Evolutionary conservation across 2,113 vertebrate genomes (phyloP), one percentile per base, ranked within the genome.

Genomic region (Odocoileus hemionus): DNA sequence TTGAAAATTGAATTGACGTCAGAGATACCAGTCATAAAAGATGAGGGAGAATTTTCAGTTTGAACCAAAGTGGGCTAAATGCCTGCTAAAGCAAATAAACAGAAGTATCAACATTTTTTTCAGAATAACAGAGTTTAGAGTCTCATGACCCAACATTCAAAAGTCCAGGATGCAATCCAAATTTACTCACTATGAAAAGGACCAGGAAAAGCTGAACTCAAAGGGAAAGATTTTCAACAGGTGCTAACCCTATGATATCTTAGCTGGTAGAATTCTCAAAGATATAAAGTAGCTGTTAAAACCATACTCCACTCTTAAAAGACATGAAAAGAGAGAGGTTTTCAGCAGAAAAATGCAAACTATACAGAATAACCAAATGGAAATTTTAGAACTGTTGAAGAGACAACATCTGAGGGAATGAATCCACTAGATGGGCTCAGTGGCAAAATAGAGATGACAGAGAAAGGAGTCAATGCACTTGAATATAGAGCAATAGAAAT

Each of bases 331-430:
- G 26, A 54, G 14, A 39, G 25, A 88, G 54, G 15, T 93, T 85
- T 88, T 95, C 30, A 55, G 39, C 87, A 95, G 28, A 90, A 78
- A 95, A 96, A 74, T 45, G 83, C 61, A 91, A 94, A 74, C 14
- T 28, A 33, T 50, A 2, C 36, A 79, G 55, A 82, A 74, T 61
- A 96, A 87, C 28, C 30, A 64, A 33, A 28, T 79, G 39, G 30
- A 90, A 36, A 45, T 55, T 39, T 74, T 90, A 87, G 67, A 86
- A 74, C 76, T 33, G 25, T 57, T 74, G 67, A 70, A 80, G 88
- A 82, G 61, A 82, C 30, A 60, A 67, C 43, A 50, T 93, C 54
- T 64, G 39, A 95, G 17, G 5, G 50, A 70, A 78, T 23, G 58
- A 79, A 85, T 76, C 64, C 55, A 45, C 61, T 57, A 26, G 19